phyloP scores from a whole-genome alignment of 1,140 invertebrate species.

The Telenomus remus region DNA sequence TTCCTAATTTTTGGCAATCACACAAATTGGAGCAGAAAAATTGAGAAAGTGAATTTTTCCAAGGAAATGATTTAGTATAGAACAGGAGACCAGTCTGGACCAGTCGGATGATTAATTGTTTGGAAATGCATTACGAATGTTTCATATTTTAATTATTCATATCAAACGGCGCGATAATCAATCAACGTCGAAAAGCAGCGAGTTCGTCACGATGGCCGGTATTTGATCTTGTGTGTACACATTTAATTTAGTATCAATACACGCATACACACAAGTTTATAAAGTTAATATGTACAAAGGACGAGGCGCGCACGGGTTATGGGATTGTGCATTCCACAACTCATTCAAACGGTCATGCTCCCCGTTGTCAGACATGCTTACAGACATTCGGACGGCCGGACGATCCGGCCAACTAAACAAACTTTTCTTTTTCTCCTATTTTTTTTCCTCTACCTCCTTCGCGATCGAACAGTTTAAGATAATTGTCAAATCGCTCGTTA shows the following conservation, averaged over 20 bases:
- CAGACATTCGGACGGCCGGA: conserved; percentile 64
- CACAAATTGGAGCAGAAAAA: too few species aligned
- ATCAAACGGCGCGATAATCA: neutral
- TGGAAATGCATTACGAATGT: too few species aligned
- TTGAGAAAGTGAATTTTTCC: too few species aligned
- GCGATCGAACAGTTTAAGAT: conserved; percentile 63
- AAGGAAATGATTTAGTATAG: too few species aligned
- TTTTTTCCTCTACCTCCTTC: conserved; percentile 42
- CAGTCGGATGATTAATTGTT: too few species aligned
- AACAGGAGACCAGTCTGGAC: too few species aligned
- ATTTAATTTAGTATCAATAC: conserved; percentile 38
- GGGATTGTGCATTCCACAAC: conserved; percentile 66
- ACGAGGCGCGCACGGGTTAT: conserved; percentile 56
- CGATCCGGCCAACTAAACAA: conserved; percentile 55
- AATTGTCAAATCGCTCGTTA: conserved; percentile 62
- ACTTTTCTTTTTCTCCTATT: conserved; percentile 23
- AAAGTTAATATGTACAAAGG: conserved; percentile 65
- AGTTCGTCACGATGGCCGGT: conserved; percentile 7
- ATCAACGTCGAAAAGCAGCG: conserved; percentile 12
- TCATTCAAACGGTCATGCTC: conserved; percentile 70
- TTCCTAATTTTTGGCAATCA: too few species aligned
- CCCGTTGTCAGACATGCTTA: conserved; percentile 70
- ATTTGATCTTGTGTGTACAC: conserved; percentile 4
- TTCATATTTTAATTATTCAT: neutral
- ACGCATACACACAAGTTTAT: conserved; percentile 26